Conservation (phyloP, 2,797 vertebrate genomes). For the Esox masquinongy region DNA sequence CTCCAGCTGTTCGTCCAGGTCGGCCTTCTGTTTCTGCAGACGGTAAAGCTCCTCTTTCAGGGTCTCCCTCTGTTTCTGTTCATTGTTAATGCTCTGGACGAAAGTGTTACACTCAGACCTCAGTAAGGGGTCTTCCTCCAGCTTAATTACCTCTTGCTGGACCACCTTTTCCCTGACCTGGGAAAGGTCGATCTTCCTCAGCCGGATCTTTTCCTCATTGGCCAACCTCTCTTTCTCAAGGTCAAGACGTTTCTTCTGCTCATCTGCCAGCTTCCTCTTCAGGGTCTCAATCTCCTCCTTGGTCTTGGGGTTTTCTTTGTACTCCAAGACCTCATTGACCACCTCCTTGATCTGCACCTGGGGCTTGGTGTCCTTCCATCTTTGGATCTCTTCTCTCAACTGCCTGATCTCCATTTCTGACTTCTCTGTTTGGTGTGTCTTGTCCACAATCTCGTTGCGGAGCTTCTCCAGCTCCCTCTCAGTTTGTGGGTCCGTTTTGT, state of each 20-base stretch:
- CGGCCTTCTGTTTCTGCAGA: slow-evolving; percentile 80
- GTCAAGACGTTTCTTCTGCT: slow-evolving; percentile 90
- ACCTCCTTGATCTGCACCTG: slow-evolving; percentile 94
- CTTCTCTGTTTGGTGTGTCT: slow-evolving; percentile 86
- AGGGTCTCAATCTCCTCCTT: slow-evolving; percentile 88
- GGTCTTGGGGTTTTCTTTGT: slow-evolving; percentile 92
- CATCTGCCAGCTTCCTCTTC: slow-evolving; percentile 84
- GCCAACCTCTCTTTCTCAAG: slow-evolving; percentile 81
- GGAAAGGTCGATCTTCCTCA: slow-evolving; percentile 88
- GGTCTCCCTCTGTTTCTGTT: slow-evolving; percentile 85
- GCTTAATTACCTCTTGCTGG: slow-evolving; percentile 90
- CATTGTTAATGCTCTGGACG: slow-evolving; percentile 81
- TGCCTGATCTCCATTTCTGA: slow-evolving; percentile 91
- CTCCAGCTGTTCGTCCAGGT: slow-evolving; percentile 90
- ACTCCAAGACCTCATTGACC: slow-evolving; percentile 91
- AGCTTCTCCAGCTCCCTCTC: slow-evolving; percentile 91
- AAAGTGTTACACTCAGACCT: slow-evolving; percentile 84
- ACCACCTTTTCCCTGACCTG: slow-evolving; percentile 89
- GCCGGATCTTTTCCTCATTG: slow-evolving; percentile 85
- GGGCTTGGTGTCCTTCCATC: slow-evolving; percentile 89
- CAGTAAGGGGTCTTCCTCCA: slow-evolving; percentile 86
- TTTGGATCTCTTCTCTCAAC: slow-evolving; percentile 89
- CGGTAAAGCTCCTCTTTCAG: slow-evolving; percentile 84
- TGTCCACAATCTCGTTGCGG: slow-evolving; percentile 91
- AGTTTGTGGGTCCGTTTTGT: slow-evolving; percentile 91